A percentile compares a stretch with the other conserved stretches of the same genome.
Conservation (phyloP, 2,888 invertebrate genomes). For the Philhelius pedissequus region DNA sequence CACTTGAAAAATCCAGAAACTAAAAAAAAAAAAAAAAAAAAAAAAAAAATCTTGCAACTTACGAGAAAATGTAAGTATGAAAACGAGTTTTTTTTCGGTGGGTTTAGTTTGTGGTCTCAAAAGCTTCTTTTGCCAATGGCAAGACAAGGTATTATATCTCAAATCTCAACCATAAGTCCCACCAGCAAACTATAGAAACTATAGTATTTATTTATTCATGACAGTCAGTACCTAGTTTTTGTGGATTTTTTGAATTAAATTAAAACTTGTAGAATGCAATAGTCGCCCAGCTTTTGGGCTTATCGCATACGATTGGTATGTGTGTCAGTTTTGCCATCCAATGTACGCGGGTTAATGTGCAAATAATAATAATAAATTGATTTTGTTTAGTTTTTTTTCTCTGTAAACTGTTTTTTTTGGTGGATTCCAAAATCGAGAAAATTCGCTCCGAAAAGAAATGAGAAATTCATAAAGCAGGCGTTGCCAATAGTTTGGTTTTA, state of each 20-base stretch:
- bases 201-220: constrained; percentile 43
- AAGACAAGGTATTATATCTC: constrained; percentile 2
- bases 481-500: background rate
- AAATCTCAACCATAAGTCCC: background rate
- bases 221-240: background rate
- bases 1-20: background rate
- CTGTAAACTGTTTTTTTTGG: background rate
- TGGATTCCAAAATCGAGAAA: background rate
- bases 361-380: background rate
- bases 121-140: constrained; percentile 31
- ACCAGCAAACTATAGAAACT: background rate
- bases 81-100: constrained; percentile 45
- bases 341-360: background rate
- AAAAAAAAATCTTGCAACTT: constrained; percentile 27
- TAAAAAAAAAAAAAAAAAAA: background rate
- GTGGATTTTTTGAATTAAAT: constrained; percentile 38
- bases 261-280: constrained; percentile 52
- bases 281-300: constrained; percentile 15
- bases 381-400: background rate
- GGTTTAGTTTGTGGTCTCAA: background rate
- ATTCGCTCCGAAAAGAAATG: background rate
- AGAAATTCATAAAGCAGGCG: background rate
- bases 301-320: constrained; percentile 51
- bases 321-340: constrained; percentile 35
- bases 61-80: background rate